Evolutionary conservation across 2,797 vertebrate genomes (phyloP).

Genomic region (Thunnus albacares): DNA sequence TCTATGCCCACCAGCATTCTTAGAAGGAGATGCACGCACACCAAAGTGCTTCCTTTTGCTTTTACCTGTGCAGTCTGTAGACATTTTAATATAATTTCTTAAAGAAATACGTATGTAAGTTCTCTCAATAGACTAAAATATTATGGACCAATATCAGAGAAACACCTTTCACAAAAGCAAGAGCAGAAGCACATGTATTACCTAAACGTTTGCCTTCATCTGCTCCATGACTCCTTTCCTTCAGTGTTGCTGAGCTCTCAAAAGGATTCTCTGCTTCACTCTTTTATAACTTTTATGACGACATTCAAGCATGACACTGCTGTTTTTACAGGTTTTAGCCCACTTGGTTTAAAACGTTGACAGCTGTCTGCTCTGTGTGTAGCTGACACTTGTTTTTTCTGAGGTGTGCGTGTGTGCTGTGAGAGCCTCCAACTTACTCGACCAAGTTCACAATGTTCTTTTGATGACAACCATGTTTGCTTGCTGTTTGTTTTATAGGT

Average conservation of each 20-base stretch:
- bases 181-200: conserved; percentile 7
- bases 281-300: conserved; percentile 14
- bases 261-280: background rate
- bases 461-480: conserved; percentile 3
- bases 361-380: conserved; percentile 9
- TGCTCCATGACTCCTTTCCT: background rate
- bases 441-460: background rate
- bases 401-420: background rate
- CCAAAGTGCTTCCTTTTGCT: background rate
- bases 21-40: background rate
- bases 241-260: conserved; percentile 12
- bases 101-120: background rate
- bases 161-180: background rate
- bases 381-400: conserved; percentile 20
- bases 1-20: background rate
- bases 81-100: background rate
- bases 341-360: conserved; percentile 10
- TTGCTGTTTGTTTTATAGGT: conserved; percentile 12
- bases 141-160: background rate
- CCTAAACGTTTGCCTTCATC: background rate
- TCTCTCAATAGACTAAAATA: background rate
- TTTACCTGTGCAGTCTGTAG: background rate
- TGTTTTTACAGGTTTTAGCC: conserved; percentile 16
- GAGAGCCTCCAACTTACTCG: conserved; percentile 1
- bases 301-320: background rate